Evolutionary conservation across 2,113 vertebrate genomes (phyloP), one percentile per base, ranked within the genome.

Genomic region (Oreocharis arfaki): DNA sequence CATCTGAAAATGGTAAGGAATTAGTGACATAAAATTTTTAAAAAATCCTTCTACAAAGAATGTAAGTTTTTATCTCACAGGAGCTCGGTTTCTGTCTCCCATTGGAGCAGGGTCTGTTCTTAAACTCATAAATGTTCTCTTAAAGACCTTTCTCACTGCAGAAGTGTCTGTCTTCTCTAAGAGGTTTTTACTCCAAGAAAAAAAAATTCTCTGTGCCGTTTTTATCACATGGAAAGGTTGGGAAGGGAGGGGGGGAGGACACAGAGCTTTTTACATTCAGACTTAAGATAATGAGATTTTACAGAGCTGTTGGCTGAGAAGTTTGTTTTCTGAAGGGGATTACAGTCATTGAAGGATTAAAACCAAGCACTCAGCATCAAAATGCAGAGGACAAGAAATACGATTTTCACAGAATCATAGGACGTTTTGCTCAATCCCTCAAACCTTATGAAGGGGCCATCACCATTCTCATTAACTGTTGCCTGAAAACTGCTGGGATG

Each of bases 71-170:
- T 92, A n/a, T 95, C 84, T 93, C 61, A 92, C 63, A 83, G 68
- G 74, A 91, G 61, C 52, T 94, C 71, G 27, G 22, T 73, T 94
- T 96, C 70, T 89, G 23, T 87, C 69, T 91, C 89, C 46, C 35
- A 13, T 26, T 57, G 42, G 24, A 53, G 30, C n/a, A 69, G 37
- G 35, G 37, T 94, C 92, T 97, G 84, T 64, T 96, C 56, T 89
- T 70, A 76, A 88, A 70, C 44, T 88, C 84, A 59, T 85, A 89
- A 97, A 96, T 41, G 13, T 55, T 82, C 80, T 63, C 41, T 86
- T 95, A 87, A 95, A 70, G 41, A 85, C 32, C 23, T 89, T 71
- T 90, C 78, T 89, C 47, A 3, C 60, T 82, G 49, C 28, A 82
- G 69, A 89, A 68, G 22, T 79, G 50, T 84, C 63, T 95, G 53